Evolutionary conservation across 2,888 invertebrate genomes (phyloP).

Genomic region (Meganola albula): DNA sequence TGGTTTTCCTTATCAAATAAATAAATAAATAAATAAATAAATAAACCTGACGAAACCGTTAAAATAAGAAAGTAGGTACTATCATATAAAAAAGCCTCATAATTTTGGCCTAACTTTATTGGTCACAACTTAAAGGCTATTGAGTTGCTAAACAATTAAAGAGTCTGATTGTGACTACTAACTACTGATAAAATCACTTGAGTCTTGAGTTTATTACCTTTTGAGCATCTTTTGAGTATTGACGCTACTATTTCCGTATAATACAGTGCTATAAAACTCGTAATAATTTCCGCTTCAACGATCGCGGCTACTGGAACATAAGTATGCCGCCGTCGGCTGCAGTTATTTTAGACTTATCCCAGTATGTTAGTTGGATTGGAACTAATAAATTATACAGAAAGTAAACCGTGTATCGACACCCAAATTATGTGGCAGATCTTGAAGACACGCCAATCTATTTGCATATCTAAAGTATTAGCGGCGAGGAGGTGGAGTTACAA

Average conservation of each 20-base stretch:
- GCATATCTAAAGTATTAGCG: conserved; percentile 25
- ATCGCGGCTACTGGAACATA: conserved; percentile 36
- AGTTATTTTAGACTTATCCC: conserved; percentile 36
- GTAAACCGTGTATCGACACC: conserved; percentile 29
- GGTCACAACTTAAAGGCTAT: no score
- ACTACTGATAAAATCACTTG: no score
- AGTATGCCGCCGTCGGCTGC: conserved; percentile 23
- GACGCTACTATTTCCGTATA: conserved; percentile 16
- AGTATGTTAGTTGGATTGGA: no score
- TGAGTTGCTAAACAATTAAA: no score
- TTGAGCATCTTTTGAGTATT: conserved; percentile 19
- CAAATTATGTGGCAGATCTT: conserved; percentile 22
- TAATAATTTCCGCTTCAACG: conserved; percentile 28
- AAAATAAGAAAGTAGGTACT: no score
- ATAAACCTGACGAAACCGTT: no score
- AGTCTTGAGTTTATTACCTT: no score
- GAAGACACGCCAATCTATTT: conserved; percentile 32
- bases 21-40: no score
- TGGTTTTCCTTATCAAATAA: no score
- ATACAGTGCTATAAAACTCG: conserved; percentile 32
- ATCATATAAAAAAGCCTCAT: no score
- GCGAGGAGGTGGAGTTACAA: conserved; percentile 9
- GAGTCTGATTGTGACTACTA: no score
- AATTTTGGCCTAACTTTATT: no score
- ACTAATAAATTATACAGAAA: conserved; percentile 28